Evolutionary conservation across 2,797 vertebrate species (phyloP), one percentile per base, ranked within the genome.

Genomic region (Otus scops): DNA sequence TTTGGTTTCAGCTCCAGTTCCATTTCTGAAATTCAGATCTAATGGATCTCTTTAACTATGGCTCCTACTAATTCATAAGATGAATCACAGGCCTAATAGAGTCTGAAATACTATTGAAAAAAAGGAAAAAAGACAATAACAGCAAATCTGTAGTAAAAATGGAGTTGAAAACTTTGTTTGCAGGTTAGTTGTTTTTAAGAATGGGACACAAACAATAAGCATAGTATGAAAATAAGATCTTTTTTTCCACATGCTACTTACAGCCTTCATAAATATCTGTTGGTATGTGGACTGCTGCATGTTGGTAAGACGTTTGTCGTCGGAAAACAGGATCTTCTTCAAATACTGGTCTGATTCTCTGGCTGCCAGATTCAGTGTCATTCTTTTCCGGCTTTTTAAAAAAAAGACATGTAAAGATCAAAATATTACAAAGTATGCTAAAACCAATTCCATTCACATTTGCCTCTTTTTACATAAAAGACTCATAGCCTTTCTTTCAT

Each of bases 241-340:
- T 3, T 90, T 65, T 64, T 5, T 80, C 92, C 30, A 89, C 3
- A 36, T 71, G 48, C 32, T 97, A 99, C 99, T 99, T 98, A 99
- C 99, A 99, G 97, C 99, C 99, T 89, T 99, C 99, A 53, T 99
- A 99, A 97, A 99, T 99, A 97, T 99, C 99, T 9, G 99, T 99
- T 74, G 99, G 99, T 96, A 99, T 99, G 95, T 99, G 99, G 75
- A 99, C 99, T 32, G 99, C 99, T 59, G 99, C 99, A 85, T 99
- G 98, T 83, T 99, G 99, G 97, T 99, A 98, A 88, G 99, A 99
- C 2, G 99, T 99, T 88, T 99, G 97, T 34, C 99, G 98, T 91
- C 98, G 98, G 97, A 99, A 99, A 63, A 98, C 98, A 10, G 98
- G 97, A 95, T 99, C 99, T 3, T 99, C 98, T 85, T 98, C 98